phyloP scores from a whole-genome alignment of 2,888 invertebrate genomes.

The Bibio marci region DNA sequence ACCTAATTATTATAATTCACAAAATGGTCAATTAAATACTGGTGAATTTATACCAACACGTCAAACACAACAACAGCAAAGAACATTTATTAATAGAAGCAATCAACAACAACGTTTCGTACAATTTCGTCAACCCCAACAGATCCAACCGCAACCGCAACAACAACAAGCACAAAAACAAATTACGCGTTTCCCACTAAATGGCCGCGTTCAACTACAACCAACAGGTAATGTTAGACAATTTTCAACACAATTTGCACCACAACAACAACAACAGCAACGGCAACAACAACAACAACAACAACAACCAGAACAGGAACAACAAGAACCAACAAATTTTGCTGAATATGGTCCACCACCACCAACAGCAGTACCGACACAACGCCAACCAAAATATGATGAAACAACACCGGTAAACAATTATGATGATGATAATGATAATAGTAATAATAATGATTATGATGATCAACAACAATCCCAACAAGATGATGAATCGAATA shows the following conservation, averaged over 20 bases:
- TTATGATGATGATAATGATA: conserved; percentile 4
- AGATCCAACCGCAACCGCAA: not conserved
- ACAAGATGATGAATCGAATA: conserved; percentile 1
- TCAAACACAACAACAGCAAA: conserved; percentile 3
- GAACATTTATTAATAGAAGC: conserved; percentile 3
- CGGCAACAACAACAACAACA: not conserved
- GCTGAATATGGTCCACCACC: conserved; percentile 16
- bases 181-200: not conserved
- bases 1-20: conserved; percentile 4
- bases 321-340: conserved; percentile 4
- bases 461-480: conserved; percentile 6
- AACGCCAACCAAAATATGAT: not conserved
- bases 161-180: conserved; percentile 2
- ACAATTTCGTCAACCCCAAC: conserved; percentile 1
- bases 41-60: not conserved
- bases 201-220: not conserved
- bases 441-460: conserved; percentile 7
- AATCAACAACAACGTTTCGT: conserved; percentile 5
- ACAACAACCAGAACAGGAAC: not conserved
- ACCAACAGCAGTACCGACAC: not conserved
- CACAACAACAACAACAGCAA: not conserved
- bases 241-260: not conserved
- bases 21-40: conserved; percentile 4
- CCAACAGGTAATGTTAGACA: not conserved
- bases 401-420: not conserved